Evolutionary conservation across 2,797 vertebrate genomes (phyloP), one percentile per base, ranked within the genome.

Genomic region (Sciaenops ocellatus): DNA sequence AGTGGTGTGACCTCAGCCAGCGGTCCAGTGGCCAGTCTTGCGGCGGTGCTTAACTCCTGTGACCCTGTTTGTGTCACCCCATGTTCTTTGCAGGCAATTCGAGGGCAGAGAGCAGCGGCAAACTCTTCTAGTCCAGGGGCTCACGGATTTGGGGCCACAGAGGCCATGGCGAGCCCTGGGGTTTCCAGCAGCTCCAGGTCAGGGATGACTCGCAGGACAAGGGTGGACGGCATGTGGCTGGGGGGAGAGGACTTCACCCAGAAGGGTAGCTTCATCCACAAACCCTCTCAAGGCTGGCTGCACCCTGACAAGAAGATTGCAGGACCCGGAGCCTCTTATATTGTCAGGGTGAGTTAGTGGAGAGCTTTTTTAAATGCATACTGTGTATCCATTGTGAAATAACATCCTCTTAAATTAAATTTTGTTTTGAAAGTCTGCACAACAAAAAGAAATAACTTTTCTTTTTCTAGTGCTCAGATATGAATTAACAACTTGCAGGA

Each of bases 261-360:
- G 80, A 97, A 96, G 84, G 96, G 96, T 47, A 97, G 95, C 87
- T 98, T 98, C 90, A 96, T 98, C 91, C 96, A 97, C 92, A 98
- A 98, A 90, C 98, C 98, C 1, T 94, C 97, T 26, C 97, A 98
- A 84, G 98, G 98, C 54, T 98, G 97, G 97, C 91, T 98, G 76
- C 97, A 99, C 88, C 94, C 97, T 5, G 98, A 99, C 83, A 96
- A 96, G 89, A 95, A 95, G 90, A 97, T 98, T 64, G 89, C 94
- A 80, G 96, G 97, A 73, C 94, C 97, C 0, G 98, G 98, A 6
- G 97, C 96, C 30, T 97, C 96, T 54, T 98, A 98, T 80, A 95
- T 98, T 48, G 97, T 98, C 78, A 95, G 97, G 95, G 98, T 98
- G 89, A 97, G 97, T 96, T 69, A 34, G 6, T 24, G n/a, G n/a